phyloP scores from a whole-genome alignment of 37 sponge, comb jelly and placozoan genomes.

The Bolinopsis microptera region DNA sequence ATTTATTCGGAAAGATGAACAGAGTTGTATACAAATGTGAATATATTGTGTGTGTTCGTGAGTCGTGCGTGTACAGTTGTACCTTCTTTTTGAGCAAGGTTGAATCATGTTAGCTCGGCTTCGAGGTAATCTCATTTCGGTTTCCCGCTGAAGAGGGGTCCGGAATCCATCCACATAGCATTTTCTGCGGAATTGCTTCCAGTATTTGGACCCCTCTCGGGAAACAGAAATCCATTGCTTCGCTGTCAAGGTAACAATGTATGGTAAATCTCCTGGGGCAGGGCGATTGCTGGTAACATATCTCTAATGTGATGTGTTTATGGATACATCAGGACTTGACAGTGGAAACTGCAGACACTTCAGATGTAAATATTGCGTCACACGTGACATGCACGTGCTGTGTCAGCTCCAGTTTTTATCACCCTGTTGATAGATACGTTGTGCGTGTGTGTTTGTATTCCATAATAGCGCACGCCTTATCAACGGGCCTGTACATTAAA shows the following conservation, averaged over 20 bases:
- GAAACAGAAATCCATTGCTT: too few species aligned
- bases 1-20: background rate
- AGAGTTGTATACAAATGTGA: background rate
- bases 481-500: background rate
- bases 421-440: background rate
- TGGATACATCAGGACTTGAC: too few species aligned
- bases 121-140: too few species aligned
- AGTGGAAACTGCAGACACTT: background rate
- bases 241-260: too few species aligned
- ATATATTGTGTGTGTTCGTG: background rate
- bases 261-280: too few species aligned
- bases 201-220: too few species aligned
- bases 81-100: background rate
- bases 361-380: background rate
- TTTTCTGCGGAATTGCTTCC: too few species aligned
- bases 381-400: background rate
- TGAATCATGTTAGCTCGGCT: background rate
- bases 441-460: background rate
- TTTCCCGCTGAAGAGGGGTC: too few species aligned
- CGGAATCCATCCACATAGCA: too few species aligned
- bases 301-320: background rate
- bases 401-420: background rate
- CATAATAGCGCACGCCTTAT: background rate
- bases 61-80: background rate
- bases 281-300: background rate